Percentiles rank a stretch among this genome's conserved stretches.
phyloP scores from a whole-genome alignment of 1,140 invertebrate species.

The Ericerus pela region DNA sequence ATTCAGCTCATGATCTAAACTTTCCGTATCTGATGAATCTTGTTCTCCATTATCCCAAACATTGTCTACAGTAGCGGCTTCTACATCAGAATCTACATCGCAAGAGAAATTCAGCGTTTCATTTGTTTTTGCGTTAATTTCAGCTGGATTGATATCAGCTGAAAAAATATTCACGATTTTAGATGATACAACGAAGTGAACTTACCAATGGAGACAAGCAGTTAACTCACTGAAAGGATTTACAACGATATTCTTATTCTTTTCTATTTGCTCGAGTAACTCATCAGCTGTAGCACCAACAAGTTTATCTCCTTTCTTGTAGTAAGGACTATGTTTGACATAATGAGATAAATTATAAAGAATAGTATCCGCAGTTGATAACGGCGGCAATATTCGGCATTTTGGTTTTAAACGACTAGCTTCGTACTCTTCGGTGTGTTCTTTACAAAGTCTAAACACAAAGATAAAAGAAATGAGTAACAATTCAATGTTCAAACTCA shows the following conservation, averaged over 20 bases:
- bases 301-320: background rate
- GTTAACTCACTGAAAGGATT: constrained; percentile 25
- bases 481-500: no score
- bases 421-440: constrained; percentile 44
- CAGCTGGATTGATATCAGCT: constrained; percentile 42
- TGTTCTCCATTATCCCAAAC: constrained; percentile 46
- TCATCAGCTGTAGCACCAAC: constrained; percentile 3
- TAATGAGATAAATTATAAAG: constrained; percentile 40
- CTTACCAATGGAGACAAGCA: background rate
- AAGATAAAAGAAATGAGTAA: constrained; percentile 18
- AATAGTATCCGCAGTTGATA: constrained; percentile 41
- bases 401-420: constrained; percentile 39
- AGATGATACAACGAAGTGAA: no score
- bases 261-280: background rate
- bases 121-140: constrained; percentile 37
- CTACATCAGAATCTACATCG: constrained; percentile 56
- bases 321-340: constrained; percentile 26
- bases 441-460: constrained; percentile 42
- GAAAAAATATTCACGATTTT: constrained; percentile 24
- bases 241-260: constrained; percentile 17
- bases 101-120: constrained; percentile 53
- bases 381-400: constrained; percentile 37
- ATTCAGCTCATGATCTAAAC: constrained; percentile 1
- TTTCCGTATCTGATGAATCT: constrained; percentile 45
- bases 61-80: constrained; percentile 44